Evolutionary conservation across 2,888 invertebrate genomes (phyloP).

Genomic region (Megalurothrips usitatus): DNA sequence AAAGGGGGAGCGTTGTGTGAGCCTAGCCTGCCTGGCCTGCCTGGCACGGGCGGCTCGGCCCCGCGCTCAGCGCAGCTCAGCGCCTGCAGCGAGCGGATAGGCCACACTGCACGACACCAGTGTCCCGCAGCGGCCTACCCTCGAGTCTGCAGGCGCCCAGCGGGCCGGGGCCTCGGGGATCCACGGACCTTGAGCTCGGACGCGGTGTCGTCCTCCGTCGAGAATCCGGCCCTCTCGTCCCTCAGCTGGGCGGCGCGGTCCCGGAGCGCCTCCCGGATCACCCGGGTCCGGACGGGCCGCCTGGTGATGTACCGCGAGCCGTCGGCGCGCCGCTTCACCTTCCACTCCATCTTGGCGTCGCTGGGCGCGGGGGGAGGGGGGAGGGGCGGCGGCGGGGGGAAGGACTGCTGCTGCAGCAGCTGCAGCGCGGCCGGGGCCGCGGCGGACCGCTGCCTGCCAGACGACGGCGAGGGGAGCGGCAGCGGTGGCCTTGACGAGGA

Average conservation of each 20-base stretch:
- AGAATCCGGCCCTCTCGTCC: conserved; percentile 62
- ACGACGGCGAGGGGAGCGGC: conserved; percentile 37
- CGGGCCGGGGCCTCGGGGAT: not conserved
- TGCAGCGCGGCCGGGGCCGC: not conserved
- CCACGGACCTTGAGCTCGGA: conserved; percentile 62
- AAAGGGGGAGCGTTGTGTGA: too few relatives aligned
- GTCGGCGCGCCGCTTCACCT: conserved; percentile 70
- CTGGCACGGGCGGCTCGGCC: too few relatives aligned
- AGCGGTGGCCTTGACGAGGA: conserved; percentile 38
- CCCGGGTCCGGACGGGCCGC: conserved; percentile 61
- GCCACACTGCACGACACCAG: too few relatives aligned
- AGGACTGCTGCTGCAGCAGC: not conserved
- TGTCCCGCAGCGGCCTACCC: not conserved
- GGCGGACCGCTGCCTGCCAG: not conserved
- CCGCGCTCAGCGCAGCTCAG: too few relatives aligned
- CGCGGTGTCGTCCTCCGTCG: conserved; percentile 72
- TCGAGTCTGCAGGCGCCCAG: not conserved
- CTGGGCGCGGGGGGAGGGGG: conserved; percentile 37
- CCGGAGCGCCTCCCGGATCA: conserved; percentile 49
- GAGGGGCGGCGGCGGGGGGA: not conserved
- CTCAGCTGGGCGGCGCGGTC: conserved; percentile 62
- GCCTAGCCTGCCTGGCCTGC: too few relatives aligned
- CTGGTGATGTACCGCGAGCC: conserved; percentile 72
- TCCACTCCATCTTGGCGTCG: conserved; percentile 59
- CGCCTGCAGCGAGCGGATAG: too few relatives aligned